Evolutionary conservation across 2,888 invertebrate genomes (phyloP).

Genomic region (Melikaiella ostensackeni): DNA sequence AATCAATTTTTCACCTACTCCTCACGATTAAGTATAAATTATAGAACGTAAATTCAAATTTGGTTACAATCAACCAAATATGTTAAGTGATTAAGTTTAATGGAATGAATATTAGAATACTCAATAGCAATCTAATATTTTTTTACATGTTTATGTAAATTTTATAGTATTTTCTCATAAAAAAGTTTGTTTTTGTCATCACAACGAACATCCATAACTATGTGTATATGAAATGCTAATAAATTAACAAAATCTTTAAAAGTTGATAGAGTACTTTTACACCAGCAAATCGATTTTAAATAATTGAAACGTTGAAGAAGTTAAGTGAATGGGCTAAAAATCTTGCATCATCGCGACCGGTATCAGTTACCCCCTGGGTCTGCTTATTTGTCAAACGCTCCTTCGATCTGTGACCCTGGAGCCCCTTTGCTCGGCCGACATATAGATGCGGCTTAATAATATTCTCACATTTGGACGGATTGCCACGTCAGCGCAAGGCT

Average conservation of each 20-base stretch:
- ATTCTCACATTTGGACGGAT: constrained; percentile 67
- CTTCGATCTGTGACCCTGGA: constrained; percentile 51
- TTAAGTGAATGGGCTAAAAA: neutral
- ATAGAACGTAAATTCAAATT: too few relatives aligned
- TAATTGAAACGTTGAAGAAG: constrained; percentile 6
- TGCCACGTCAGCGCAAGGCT: constrained; percentile 60
- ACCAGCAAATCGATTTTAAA: neutral
- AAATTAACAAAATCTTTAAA: neutral
- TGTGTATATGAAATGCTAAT: too few relatives aligned
- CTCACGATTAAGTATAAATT: too few relatives aligned
- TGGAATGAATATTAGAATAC: too few relatives aligned
- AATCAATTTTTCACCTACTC: too few relatives aligned
- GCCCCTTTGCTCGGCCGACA: constrained; percentile 34
- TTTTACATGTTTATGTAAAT: too few relatives aligned
- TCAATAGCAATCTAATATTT: too few relatives aligned
- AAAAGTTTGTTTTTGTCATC: too few relatives aligned
- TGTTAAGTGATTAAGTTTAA: too few relatives aligned
- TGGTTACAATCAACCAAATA: too few relatives aligned
- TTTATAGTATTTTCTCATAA: too few relatives aligned
- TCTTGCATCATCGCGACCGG: neutral
- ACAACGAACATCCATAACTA: too few relatives aligned
- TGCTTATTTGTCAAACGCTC: constrained; percentile 65
- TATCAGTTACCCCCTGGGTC: constrained; percentile 54
- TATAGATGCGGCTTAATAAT: constrained; percentile 62
- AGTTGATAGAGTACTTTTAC: neutral